These are phyloP conservation scores for Phragmatobia fuliginosa DNA, from an alignment of 2,888 invertebrate genomes.

Conservation along the genomic window DNA sequence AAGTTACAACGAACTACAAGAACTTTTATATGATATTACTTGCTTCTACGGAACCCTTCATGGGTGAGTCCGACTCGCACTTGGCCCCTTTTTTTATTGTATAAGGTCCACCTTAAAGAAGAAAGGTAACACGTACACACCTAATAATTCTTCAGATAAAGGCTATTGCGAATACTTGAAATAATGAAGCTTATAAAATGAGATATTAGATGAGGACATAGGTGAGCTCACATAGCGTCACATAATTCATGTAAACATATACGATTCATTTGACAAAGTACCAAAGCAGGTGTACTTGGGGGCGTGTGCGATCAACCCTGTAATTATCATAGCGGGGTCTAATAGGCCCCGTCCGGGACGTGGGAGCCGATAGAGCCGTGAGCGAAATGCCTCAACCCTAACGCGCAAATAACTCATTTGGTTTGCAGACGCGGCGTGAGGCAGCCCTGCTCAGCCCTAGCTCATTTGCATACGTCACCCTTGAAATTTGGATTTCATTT, in stretches of 20 bases:
- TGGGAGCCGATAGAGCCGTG: constrained; percentile 43
- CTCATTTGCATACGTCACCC: constrained; percentile 42
- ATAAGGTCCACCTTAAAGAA: not conserved
- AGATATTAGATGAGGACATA: not conserved
- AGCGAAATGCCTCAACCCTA: constrained; percentile 42
- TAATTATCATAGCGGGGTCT: constrained; percentile 52
- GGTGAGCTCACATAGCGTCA: constrained; percentile 4
- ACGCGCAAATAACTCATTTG: constrained; percentile 56
- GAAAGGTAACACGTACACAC: not conserved
- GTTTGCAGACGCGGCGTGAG: constrained; percentile 37
- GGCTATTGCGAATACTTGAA: not conserved
- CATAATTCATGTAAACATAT: constrained; percentile 35
- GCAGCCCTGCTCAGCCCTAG: constrained; percentile 3
- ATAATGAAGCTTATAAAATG: not conserved
- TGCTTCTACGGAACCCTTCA: no score
- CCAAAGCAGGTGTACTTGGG: constrained; percentile 37
- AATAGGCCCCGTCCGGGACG: constrained; percentile 46
- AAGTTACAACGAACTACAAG: no score
- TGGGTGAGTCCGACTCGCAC: no score
- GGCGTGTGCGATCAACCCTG: constrained; percentile 48
- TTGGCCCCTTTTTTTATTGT: no score
- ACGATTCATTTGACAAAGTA: constrained; percentile 30
- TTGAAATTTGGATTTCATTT: constrained; percentile 34
- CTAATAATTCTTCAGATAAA: not conserved
- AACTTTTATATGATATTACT: no score